Evolutionary conservation across 2,888 invertebrate genomes (phyloP), one percentile per base, ranked within the genome.

Genomic region (Periphyllus acericola): DNA sequence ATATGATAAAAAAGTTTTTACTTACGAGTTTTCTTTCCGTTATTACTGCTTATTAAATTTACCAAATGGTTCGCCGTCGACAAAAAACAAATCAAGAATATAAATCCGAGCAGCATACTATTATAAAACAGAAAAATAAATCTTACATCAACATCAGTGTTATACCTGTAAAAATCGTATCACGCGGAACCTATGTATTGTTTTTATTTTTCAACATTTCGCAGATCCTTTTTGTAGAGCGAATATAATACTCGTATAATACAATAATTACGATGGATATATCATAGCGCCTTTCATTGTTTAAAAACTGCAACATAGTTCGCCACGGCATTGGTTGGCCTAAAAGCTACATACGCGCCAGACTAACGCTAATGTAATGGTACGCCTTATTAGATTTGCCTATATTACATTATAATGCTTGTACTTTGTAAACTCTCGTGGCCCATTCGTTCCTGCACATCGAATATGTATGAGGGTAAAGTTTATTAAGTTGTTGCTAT

Each of bases 71-170:
- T 66, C 46, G 46, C 25, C 19, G 84, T 84, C 9, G 84, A 40
- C n/a, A 84, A 68, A 76, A 66, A 76, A 25, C 84, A 84, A 4
- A 84, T 2, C 9, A 66, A 68, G 6, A 84, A 14, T 25, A 84
- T 46, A 1, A 46, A 17, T 75, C 66, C 84, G 8, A 76, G 19
- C 8, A 84, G n/a, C 17, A n/a, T 21, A 32, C 84, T 84, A 14
- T 72, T 21, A n/a, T n/a, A 40, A 36, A 80, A 79, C 55, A 60
- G 3, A 36, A 34, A 29, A 52, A 46, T 1, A 52, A 19, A 36
- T 36, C 21, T 34, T 36, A 74, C 19, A 36, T 34, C 3, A 8
- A 71, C 5, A 74, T 74, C 36, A 36, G 21, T 36, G 25, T n/a
- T n/a, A n/a, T n/a, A n/a, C n/a, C n/a, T n/a, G n/a, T 74, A 9